Percentiles rank a stretch among this genome's conserved stretches.
Evolutionary conservation across 2,888 invertebrate genomes (phyloP).

Genomic region (Lysandra coridon): DNA sequence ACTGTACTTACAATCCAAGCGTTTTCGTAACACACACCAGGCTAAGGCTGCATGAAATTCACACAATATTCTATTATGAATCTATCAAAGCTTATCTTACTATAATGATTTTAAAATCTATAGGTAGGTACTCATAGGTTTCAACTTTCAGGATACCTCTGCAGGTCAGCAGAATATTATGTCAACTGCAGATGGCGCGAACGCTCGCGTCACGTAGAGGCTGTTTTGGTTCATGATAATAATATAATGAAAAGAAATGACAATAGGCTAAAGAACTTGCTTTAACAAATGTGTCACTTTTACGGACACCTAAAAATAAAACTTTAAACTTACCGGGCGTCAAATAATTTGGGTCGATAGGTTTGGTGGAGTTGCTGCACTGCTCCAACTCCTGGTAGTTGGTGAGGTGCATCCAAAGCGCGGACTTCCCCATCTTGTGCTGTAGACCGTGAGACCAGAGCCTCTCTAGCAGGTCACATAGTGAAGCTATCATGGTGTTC

Average conservation of each 20-base stretch:
- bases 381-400: slow-evolving; percentile 94
- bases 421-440: slow-evolving; percentile 97
- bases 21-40: slow-evolving; percentile 95
- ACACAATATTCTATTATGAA: slow-evolving; percentile 9
- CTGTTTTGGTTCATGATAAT: too few relatives aligned
- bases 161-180: too few relatives aligned
- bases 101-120: too few relatives aligned
- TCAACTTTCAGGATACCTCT: too few relatives aligned
- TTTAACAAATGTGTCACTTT: too few relatives aligned
- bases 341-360: slow-evolving; percentile 69
- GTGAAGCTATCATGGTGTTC: slow-evolving; percentile 97
- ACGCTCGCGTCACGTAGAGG: too few relatives aligned
- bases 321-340: slow-evolving; percentile 39
- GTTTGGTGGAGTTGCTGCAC: slow-evolving; percentile 75
- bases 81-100: neutral
- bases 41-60: slow-evolving; percentile 86
- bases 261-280: too few relatives aligned
- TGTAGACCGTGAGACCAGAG: slow-evolving; percentile 99
- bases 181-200: too few relatives aligned
- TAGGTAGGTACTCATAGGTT: too few relatives aligned
- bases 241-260: too few relatives aligned
- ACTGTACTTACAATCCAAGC: slow-evolving; percentile 91
- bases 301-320: neutral
- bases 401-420: slow-evolving; percentile 96
- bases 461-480: slow-evolving; percentile 97